Percentiles rank a stretch among this genome's conserved stretches.
These are phyloP conservation scores for Lepidotrigona ventralis DNA, from an alignment of 1,140 invertebrate species.

Conservation along the genomic window DNA sequence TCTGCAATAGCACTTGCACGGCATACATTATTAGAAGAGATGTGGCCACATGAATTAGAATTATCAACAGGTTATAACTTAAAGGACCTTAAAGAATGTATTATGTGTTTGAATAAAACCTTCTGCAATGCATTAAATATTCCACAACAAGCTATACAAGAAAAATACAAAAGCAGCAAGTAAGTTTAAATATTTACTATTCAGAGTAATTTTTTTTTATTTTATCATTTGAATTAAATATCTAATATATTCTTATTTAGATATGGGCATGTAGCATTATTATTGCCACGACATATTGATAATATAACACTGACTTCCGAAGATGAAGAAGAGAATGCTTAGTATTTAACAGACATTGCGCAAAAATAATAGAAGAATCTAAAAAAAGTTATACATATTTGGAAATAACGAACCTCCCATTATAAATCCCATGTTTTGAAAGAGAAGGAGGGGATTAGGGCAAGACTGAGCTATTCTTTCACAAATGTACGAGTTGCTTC, in stretches of 20 bases:
- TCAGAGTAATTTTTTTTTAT: not conserved
- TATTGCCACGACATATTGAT: constrained; percentile 74
- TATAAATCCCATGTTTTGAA: constrained; percentile 43
- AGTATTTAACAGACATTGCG: constrained; percentile 51
- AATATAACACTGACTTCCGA: constrained; percentile 65
- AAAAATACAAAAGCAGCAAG: constrained; percentile 91
- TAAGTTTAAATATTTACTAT: constrained; percentile 66
- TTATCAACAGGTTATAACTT: constrained; percentile 86
- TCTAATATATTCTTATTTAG: constrained; percentile 57
- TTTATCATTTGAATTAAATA: constrained; percentile 13
- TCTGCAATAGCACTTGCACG: constrained; percentile 90
- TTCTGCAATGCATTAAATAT: constrained; percentile 84
- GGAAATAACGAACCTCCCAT: constrained; percentile 70
- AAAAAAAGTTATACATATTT: constrained; percentile 52
- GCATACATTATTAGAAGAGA: constrained; percentile 84
- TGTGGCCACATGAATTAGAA: constrained; percentile 85
- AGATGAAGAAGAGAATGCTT: constrained; percentile 74
- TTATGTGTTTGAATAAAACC: constrained; percentile 85
- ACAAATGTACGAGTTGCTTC: constrained; percentile 59
- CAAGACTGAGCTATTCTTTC: constrained; percentile 70
- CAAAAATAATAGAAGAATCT: constrained; percentile 36
- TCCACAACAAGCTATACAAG: constrained; percentile 90
- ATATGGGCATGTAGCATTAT: constrained; percentile 75
- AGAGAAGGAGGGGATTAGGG: constrained; percentile 67
- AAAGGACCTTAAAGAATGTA: constrained; percentile 85